Base-by-base conservation (phyloP, 2,888 invertebrate species). In the Drosophila mimetica region DNA sequence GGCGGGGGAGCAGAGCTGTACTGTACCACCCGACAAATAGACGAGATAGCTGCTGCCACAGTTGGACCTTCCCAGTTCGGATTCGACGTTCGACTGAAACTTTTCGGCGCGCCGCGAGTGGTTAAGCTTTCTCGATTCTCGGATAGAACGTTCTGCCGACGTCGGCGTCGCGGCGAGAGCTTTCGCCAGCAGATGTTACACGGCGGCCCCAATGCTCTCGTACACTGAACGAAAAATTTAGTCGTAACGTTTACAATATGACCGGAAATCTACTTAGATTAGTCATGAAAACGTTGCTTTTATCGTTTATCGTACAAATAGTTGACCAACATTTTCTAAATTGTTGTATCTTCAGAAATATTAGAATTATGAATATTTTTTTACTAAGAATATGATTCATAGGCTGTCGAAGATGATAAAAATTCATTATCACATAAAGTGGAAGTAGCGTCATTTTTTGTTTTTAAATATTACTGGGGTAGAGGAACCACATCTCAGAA, bases 71-170 rank as follows among this genome's bases (percentile, higher is more conserved):
- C 87, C 89, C 84, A 89, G 88, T 89, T 89, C 91, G 90, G 90
- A 89, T 90, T 90, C 91, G 89, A 90, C 90, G 90, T 91, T 91
- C 91, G 90, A 91, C 91, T 91, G 90, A 91, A 86, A 89, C 79
- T 89, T 90, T 86, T 89, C 77, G 88, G 86, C 85, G 79, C 78
- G 82, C 78, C 81, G 85, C 83, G 89, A 89, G 89, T 89, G 87
- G 78, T 87, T 90, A 90, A 90, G 89, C 89, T 90, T 89, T 90
- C 89, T 57, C 58, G 64, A 50, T 89, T 90, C 89, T 59, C 58
- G 64, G 58, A 44, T 53, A 63, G 58, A 64, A 80, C 52, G 69
- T 79, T 80, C 77, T 83, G 66, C 22, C 53, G 60, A 36, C 52
- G 71, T 59, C 51, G 39, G 41, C 67, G 51, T 16, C 48, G 44